Evolutionary conservation across 1,140 invertebrate genomes (phyloP), one percentile per base, ranked within the genome.

Genomic region (Drosophila micromelanica): DNA sequence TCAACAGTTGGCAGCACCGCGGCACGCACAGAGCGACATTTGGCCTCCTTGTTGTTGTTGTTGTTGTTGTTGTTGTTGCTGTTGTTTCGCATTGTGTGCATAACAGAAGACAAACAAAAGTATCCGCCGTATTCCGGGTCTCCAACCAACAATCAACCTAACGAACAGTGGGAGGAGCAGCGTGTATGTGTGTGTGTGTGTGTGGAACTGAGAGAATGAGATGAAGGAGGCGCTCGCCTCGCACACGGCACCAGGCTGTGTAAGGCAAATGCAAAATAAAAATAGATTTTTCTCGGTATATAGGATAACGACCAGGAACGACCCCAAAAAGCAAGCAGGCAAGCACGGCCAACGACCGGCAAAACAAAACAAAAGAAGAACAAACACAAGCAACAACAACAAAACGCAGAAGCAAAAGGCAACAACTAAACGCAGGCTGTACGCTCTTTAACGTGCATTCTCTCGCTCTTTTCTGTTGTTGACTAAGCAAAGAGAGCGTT

Each of bases 281-380:
- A 90, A 90, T 90, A 90, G 89, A 90, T 90, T 91, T 91, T 90
- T 81, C 74, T 91, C 90, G 81, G 90, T 91, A 91, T 91, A 87
- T 91, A 91, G 90, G 90, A 91, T 91, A 91, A 91, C 90, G 90
- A 91, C 89, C 90, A 91, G 75, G 76, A 91, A 91, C 90, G 90
- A 91, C 90, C 90, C 90, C 90, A 90, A 90, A 52, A 8, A 63
- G 73, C 80, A 46, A 60, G 69, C 48, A 30, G 13, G 49, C 9
- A 9, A 61, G 67, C 63, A 72, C 74, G 84, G 84, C 75, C 84
- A 82, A 86, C 82, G 82, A 87, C 82, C 81, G 81, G 78, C 81
- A 78, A 86, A 82, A 75, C 71, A 49, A 43, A 38, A 32, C 35
- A 32, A 57, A 56, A 42, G 20, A 45, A 46, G 30, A 37, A 17